phyloP scores from a whole-genome alignment of 2,113 vertebrate species.

The Spheniscus mendiculus region DNA sequence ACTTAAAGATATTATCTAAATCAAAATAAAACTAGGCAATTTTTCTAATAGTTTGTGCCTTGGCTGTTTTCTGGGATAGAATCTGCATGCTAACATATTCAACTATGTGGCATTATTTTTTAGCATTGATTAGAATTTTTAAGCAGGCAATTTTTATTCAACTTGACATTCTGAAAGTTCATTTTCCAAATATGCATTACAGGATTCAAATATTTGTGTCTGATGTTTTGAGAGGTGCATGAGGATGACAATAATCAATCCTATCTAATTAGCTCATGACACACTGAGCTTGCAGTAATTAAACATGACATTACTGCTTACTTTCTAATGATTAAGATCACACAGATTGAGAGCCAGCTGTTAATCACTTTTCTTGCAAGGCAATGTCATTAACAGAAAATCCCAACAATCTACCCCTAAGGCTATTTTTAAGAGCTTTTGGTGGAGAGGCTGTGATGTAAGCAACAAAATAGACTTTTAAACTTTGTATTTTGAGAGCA shows the following conservation, averaged over 20 bases:
- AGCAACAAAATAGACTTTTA: neutral
- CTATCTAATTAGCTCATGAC: conserved; percentile 60
- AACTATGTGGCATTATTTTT: neutral
- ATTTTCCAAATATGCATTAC: neutral
- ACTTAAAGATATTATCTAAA: neutral
- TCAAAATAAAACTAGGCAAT: neutral
- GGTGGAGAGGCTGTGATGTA: neutral
- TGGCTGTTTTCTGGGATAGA: neutral
- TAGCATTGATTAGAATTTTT: neutral
- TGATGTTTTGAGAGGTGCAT: conserved; percentile 30
- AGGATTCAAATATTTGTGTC: conserved; percentile 32
- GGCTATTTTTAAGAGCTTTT: conserved; percentile 19
- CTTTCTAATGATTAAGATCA: conserved; percentile 59
- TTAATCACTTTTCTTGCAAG: conserved; percentile 51
- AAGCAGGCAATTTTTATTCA: neutral
- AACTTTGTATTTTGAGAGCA: neutral
- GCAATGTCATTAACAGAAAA: conserved; percentile 32
- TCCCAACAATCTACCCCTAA: neutral
- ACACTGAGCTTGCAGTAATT: conserved; percentile 53
- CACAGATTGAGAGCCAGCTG: conserved; percentile 46
- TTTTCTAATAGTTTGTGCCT: neutral
- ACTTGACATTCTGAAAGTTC: neutral
- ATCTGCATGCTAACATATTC: neutral
- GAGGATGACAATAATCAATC: conserved; percentile 61
- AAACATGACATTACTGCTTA: conserved; percentile 49